Evolutionary conservation across 2,888 invertebrate species (phyloP).

Genomic region (Unio pictorum): DNA sequence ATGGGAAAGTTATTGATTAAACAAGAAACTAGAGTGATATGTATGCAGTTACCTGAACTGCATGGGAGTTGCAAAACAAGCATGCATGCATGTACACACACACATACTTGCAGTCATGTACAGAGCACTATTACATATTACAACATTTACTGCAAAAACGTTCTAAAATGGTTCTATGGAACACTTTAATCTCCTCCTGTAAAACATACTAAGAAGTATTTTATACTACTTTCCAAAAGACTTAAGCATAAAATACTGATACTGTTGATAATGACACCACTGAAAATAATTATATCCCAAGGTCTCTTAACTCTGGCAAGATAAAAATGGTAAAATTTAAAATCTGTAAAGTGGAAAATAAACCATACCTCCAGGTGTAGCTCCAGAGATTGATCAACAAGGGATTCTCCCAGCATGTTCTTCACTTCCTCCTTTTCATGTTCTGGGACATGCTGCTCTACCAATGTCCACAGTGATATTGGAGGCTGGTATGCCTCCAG

Average conservation of each 20-base stretch:
- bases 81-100: too few species aligned
- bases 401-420: constrained; percentile 64
- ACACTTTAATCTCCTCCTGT: too few species aligned
- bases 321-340: neutral
- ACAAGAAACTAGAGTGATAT: too few species aligned
- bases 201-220: neutral
- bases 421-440: constrained; percentile 67
- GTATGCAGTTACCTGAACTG: too few species aligned
- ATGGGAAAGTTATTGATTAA: too few species aligned
- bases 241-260: neutral
- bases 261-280: neutral
- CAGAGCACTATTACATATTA: too few species aligned
- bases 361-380: constrained; percentile 64
- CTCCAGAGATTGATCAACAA: constrained; percentile 68
- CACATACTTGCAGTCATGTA: too few species aligned
- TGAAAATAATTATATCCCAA: neutral
- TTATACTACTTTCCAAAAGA: neutral
- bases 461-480: constrained; percentile 66
- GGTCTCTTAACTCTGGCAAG: neutral
- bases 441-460: constrained; percentile 62
- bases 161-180: too few species aligned
- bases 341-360: too few species aligned
- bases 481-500: constrained; percentile 64
- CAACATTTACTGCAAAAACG: too few species aligned
- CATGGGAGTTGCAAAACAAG: too few species aligned